phyloP scores from a whole-genome alignment of 2,888 invertebrate genomes.

The Drosophila algonquin region DNA sequence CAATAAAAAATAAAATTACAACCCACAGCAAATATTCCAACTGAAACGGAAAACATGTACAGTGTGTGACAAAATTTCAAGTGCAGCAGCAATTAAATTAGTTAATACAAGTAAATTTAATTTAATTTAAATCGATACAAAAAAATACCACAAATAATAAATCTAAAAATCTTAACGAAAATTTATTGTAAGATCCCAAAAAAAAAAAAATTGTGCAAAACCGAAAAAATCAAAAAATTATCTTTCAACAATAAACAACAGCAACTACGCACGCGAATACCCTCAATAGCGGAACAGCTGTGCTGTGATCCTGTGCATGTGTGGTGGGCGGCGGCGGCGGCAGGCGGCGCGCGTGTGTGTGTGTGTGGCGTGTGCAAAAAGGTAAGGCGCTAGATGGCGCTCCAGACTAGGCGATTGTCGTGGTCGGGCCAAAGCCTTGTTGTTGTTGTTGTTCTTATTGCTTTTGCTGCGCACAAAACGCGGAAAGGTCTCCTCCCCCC shows the following conservation, averaged over 20 bases:
- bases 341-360: conserved; percentile 15
- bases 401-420: conserved; percentile 34
- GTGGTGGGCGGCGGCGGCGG: conserved; percentile 19
- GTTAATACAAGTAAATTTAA: conserved; percentile 11
- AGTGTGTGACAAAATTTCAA: conserved; percentile 52
- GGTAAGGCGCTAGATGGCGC: conserved; percentile 65
- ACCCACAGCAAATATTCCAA: conserved; percentile 4
- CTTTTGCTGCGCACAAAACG: conserved; percentile 53
- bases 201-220: conserved; percentile 5
- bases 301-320: conserved; percentile 38
- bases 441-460: conserved; percentile 42
- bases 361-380: conserved; percentile 13
- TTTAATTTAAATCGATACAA: not conserved
- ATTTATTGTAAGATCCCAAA: not conserved
- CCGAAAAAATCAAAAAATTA: not conserved
- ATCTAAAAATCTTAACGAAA: not conserved
- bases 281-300: conserved; percentile 27
- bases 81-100: conserved; percentile 39
- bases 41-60: conserved; percentile 9
- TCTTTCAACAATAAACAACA: not conserved
- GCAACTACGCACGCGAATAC: not conserved
- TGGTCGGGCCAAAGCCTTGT: conserved; percentile 44
- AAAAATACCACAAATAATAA: not conserved
- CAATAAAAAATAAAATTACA: not conserved
- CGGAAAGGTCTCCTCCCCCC: conserved; percentile 39